Evolutionary conservation across 2,797 vertebrate genomes (phyloP), one percentile per base, ranked within the genome.

Genomic region (Threskiornis aethiopicus): DNA sequence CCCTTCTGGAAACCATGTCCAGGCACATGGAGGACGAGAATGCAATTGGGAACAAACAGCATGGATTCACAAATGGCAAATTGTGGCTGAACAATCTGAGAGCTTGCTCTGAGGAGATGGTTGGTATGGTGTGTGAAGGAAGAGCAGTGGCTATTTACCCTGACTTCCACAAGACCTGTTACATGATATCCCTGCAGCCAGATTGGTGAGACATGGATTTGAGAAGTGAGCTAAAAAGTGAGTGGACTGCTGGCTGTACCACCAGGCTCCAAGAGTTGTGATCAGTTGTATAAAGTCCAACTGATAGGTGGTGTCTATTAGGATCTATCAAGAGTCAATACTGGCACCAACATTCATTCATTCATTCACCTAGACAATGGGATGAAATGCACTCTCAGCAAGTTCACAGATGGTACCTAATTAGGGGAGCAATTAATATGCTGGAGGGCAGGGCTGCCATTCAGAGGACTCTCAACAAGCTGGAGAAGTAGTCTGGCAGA

Each of bases 171-270:
- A 42, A 87, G 64, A 13, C 37, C 20, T 72, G 46, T 65, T 58
- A 25, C 21, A 5, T n/a, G 35, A 10, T 64, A 51, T 41, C 33
- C 26, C 42, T 84, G 35, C 16, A 78, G 28, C 14, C 39, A 67
- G 8, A 55, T 8, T n/a, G 22, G 8, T n/a, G 21, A 71, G 46
- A 54, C 39, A 2, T 2, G 9, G 33, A 42, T 28, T 39, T 78
- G 35, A 89, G 37, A 72, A 57, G 25, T 16, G 11, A 31, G 20
- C 20, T 46, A 33, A 29, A 79, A 64, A 28, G 26, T n/a, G 16
- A 71, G 18, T 0, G 0, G 14, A 19, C 26, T 26, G 5, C 22
- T 80, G 55, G 51, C 46, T 5, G 0, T 44, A 70, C 37, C 35
- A 19, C 16, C n/a, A 76, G 37, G 11, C 7, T 86, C 8, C 33